Conservation (phyloP, 2,797 vertebrate species). For the Falco cherrug region DNA sequence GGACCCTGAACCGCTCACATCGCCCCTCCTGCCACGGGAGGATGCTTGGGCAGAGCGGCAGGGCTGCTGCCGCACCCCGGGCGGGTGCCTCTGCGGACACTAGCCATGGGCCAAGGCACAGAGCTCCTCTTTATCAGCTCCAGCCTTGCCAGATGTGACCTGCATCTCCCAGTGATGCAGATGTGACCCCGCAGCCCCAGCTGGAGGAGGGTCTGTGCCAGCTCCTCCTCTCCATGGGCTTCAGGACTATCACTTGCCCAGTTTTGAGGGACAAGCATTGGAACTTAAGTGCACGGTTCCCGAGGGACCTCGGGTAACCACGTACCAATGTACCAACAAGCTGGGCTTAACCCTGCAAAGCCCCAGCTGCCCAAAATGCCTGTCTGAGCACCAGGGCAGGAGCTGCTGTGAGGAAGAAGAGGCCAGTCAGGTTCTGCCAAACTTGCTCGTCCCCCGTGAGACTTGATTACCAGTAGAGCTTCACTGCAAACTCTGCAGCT, state of each 20-base stretch:
- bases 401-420: not conserved
- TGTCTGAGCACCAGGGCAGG: not conserved
- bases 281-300: not conserved
- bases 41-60: too few relatives aligned
- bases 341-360: not conserved
- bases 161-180: not conserved
- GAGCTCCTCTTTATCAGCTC: not conserved
- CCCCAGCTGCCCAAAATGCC: not conserved
- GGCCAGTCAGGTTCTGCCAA: not conserved
- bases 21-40: not conserved
- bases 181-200: not conserved
- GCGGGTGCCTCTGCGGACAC: not conserved
- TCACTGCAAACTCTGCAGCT: not conserved
- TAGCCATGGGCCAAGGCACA: not conserved
- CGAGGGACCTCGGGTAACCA: not conserved
- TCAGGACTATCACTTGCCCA: not conserved
- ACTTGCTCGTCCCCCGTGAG: not conserved
- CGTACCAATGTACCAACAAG: not conserved
- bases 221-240: not conserved
- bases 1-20: not conserved
- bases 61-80: too few relatives aligned
- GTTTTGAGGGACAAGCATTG: not conserved
- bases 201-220: not conserved
- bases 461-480: not conserved
- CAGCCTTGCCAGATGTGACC: not conserved